Conservation (phyloP, 2,113 vertebrate genomes). For the Apteryx owenii region DNA sequence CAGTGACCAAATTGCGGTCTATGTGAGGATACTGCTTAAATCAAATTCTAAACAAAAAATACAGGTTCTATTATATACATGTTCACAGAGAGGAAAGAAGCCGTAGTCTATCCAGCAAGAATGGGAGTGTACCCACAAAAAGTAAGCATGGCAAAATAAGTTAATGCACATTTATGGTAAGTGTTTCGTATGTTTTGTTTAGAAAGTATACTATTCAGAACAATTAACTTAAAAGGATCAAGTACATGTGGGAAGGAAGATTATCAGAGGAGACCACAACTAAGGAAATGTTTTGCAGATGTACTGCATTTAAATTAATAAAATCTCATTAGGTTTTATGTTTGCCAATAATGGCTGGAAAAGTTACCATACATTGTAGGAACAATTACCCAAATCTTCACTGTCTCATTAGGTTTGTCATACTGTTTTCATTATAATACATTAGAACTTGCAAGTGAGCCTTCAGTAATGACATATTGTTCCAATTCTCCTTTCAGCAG, state of each 20-base stretch:
- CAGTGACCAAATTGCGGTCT: neutral
- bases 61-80: neutral
- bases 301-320: slow-evolving; percentile 88
- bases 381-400: slow-evolving; percentile 85
- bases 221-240: slow-evolving; percentile 84
- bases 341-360: slow-evolving; percentile 87
- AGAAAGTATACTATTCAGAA: slow-evolving; percentile 71
- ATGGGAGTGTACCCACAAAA: slow-evolving; percentile 41
- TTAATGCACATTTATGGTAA: slow-evolving; percentile 70
- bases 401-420: slow-evolving; percentile 91
- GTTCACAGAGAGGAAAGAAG: neutral
- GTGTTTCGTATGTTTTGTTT: slow-evolving; percentile 70
- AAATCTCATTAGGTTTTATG: slow-evolving; percentile 90
- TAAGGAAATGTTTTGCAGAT: slow-evolving; percentile 88
- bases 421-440: slow-evolving; percentile 94
- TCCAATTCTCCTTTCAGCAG: slow-evolving; percentile 88
- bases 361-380: slow-evolving; percentile 85
- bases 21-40: neutral
- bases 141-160: slow-evolving; percentile 44
- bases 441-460: slow-evolving; percentile 90
- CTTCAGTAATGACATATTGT: slow-evolving; percentile 90
- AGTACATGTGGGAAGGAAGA: slow-evolving; percentile 78
- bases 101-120: neutral
- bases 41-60: neutral
- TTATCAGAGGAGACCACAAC: slow-evolving; percentile 80